Percentiles rank a stretch among this genome's conserved stretches.
These are phyloP conservation scores for Bettongia penicillata DNA, from an alignment of 2,113 vertebrate genomes.

Conservation along the genomic window DNA sequence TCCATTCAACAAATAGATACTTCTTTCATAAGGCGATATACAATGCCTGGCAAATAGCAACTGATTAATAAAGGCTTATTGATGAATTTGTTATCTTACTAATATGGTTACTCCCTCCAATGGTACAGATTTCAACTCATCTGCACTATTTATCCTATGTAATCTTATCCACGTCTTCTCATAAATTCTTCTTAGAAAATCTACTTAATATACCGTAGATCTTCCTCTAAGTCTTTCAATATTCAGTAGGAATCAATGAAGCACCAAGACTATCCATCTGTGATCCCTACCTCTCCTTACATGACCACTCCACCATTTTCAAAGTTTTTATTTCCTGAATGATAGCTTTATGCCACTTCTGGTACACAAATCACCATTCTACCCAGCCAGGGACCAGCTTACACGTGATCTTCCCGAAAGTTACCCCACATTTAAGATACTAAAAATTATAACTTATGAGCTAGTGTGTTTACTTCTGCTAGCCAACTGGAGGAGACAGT, in stretches of 20 bases:
- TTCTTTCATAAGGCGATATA: not conserved
- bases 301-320: not conserved
- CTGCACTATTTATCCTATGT: not conserved
- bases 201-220: not conserved
- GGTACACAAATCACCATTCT: not conserved
- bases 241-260: not conserved
- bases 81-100: not conserved
- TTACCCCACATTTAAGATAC: not conserved
- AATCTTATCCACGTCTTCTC: not conserved
- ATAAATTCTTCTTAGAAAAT: not conserved
- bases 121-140: not conserved
- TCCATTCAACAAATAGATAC: not conserved
- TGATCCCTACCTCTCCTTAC: not conserved
- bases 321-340: not conserved
- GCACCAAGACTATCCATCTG: not conserved
- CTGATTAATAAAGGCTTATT: not conserved
- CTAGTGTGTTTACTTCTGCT: not conserved
- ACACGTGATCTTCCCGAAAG: not conserved
- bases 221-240: not conserved
- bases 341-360: not conserved
- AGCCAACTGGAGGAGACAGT: not conserved
- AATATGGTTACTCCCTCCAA: not conserved
- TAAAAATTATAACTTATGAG: not conserved
- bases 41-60: not conserved
- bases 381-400: not conserved